phyloP scores from a whole-genome alignment of 2,797 vertebrate genomes.

The Dryobates pubescens region DNA sequence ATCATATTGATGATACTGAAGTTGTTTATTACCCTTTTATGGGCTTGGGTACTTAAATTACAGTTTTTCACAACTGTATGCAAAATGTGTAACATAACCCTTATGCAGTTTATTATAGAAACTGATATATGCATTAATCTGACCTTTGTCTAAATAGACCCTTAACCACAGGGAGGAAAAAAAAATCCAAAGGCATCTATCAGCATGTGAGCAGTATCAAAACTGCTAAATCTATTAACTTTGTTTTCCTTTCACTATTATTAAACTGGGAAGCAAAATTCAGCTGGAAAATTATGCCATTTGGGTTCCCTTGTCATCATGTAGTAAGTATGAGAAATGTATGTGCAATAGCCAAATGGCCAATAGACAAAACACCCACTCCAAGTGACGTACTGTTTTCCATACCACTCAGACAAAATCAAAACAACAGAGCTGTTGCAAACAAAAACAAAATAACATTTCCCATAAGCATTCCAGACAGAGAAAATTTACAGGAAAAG shows the following conservation, averaged over 20 bases:
- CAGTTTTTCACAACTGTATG: slow-evolving; percentile 79
- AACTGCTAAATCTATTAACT: slow-evolving; percentile 80
- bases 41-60: slow-evolving; percentile 77
- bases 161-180: slow-evolving; percentile 56
- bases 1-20: slow-evolving; percentile 70
- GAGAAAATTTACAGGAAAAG: slow-evolving; percentile 83
- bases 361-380: slow-evolving; percentile 86
- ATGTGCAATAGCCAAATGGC: slow-evolving; percentile 84
- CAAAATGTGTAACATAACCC: slow-evolving; percentile 78
- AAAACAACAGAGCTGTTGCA: slow-evolving; percentile 86
- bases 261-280: slow-evolving; percentile 80
- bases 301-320: slow-evolving; percentile 83
- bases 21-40: slow-evolving; percentile 80
- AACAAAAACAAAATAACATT: slow-evolving; percentile 88
- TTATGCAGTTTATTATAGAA: slow-evolving; percentile 76
- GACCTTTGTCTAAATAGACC: slow-evolving; percentile 75
- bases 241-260: slow-evolving; percentile 81
- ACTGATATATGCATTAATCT: slow-evolving; percentile 76
- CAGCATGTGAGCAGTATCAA: slow-evolving; percentile 65
- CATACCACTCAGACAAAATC: slow-evolving; percentile 86
- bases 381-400: slow-evolving; percentile 86
- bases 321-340: slow-evolving; percentile 84
- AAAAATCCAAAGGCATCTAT: slow-evolving; percentile 57
- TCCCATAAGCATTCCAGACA: slow-evolving; percentile 87
- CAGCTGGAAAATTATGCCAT: slow-evolving; percentile 81